Conservation (phyloP, 2,113 vertebrate genomes). For the Mola mola region DNA sequence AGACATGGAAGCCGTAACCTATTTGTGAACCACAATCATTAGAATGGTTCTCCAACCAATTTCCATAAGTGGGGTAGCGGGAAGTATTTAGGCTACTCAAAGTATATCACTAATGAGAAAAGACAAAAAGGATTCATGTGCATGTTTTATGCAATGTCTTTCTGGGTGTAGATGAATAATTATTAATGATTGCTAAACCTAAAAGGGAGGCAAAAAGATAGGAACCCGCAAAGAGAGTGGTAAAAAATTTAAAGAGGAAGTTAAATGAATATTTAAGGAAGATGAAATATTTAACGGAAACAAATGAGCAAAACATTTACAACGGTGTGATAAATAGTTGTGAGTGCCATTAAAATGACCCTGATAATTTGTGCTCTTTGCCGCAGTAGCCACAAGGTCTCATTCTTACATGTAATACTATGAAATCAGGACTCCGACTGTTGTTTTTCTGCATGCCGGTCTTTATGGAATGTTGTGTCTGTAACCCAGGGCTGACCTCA, state of each 20-base stretch:
- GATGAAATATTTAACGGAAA: constrained; percentile 86
- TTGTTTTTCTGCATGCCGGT: constrained; percentile 70
- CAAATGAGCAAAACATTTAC: constrained; percentile 86
- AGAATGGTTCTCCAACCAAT: constrained; percentile 73
- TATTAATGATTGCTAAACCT: constrained; percentile 83
- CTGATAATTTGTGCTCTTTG: constrained; percentile 64
- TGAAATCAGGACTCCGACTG: constrained; percentile 40
- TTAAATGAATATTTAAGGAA: constrained; percentile 85
- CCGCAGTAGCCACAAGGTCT: constrained; percentile 60
- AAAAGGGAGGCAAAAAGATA: constrained; percentile 76
- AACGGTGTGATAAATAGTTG: constrained; percentile 80
- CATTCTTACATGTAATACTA: constrained; percentile 35
- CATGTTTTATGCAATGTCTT: constrained; percentile 85
- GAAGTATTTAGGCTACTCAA: constrained; percentile 83
- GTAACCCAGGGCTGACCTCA: constrained; percentile 65
- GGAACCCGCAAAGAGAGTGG: constrained; percentile 75
- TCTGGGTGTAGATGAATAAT: constrained; percentile 82
- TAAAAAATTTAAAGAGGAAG: constrained; percentile 84
- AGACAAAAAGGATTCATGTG: constrained; percentile 83
- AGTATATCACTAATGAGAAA: constrained; percentile 84
- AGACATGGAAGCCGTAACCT: constrained; percentile 62
- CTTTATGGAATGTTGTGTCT: constrained; percentile 56
- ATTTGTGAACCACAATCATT: constrained; percentile 74
- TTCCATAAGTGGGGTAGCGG: constrained; percentile 81
- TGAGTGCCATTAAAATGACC: constrained; percentile 66